phyloP scores from a whole-genome alignment of 1,140 invertebrate species.

The Bradynema listronoti region DNA sequence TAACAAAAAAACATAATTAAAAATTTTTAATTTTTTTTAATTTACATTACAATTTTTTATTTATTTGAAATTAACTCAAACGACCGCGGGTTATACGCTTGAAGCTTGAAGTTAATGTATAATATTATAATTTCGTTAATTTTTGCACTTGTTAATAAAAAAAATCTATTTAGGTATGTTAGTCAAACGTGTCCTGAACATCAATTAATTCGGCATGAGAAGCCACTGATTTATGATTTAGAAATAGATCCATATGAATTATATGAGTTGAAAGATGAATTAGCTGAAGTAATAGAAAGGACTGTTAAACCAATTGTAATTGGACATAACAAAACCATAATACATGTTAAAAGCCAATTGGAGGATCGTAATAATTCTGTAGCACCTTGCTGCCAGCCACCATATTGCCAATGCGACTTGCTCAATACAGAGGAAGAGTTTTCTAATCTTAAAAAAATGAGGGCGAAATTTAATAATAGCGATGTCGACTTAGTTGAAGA shows the following conservation, averaged over 20 bases:
- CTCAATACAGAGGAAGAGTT: neutral
- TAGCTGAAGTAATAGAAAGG: neutral
- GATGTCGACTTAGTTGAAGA: too few relatives aligned
- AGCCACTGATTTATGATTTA: constrained; percentile 51
- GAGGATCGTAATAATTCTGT: neutral
- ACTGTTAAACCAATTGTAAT: neutral
- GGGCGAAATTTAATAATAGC: too few relatives aligned
- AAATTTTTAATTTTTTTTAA: too few relatives aligned
- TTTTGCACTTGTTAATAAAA: neutral
- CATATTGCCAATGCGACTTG: constrained; percentile 3
- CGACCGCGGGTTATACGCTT: neutral
- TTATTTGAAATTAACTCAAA: neutral
- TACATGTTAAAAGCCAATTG: neutral
- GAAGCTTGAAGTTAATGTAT: too few relatives aligned
- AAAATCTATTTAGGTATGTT: constrained; percentile 43
- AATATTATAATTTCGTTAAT: neutral
- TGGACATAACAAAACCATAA: neutral
- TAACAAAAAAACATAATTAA: too few relatives aligned
- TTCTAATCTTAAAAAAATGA: too few relatives aligned
- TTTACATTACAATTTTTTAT: neutral
- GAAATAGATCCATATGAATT: constrained; percentile 47
- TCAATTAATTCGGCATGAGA: constrained; percentile 45
- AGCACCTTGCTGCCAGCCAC: constrained; percentile 3
- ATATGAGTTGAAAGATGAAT: constrained; percentile 33
- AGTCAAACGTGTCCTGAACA: constrained; percentile 52